Base-by-base conservation (phyloP, 2,888 invertebrate genomes). In the Eupsilia transversa region DNA sequence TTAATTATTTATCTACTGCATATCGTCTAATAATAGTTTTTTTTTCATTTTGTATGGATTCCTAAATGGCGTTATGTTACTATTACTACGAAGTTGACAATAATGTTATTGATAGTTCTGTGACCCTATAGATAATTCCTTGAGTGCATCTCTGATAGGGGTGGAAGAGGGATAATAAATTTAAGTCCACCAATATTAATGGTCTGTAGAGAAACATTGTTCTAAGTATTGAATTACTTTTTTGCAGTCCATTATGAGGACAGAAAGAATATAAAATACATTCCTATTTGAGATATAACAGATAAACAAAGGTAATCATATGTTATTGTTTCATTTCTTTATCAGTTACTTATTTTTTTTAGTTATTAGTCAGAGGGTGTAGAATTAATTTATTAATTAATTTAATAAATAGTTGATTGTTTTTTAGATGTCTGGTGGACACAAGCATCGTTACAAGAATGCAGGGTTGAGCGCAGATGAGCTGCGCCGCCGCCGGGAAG, bases 361-460 rank as follows among this genome's bases (percentile, higher is more conserved):
- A n/a, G 38, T 43, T 59, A 14, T 59, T 59, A 52, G 17, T 64
- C 35, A 27, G 27, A 61, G 17, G 17, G 23, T 54, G n/a, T 33
- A 14, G 57, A 38, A 41, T 38, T 49, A 5, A 30, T 23, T 6
- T 1, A 14, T 38, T 6, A 30, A 41, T 30, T 23, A 3, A 20
- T 57, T 43, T n/a, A 72, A 57, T 30, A 1, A 33, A 27, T 33
- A 54, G 6, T 33, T 79, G 20, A 49, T 56, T 56, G 9, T 63
- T 74, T 74, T 71, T 52, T 61, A 97, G 98, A 98, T 98, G 98
- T 98, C 98, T 90, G 97, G 97, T 84, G 98, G 97, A 89, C 98
- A 98, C 93, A 98, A 98, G 93, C 98, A 98, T 95, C 98, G 99
- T 89, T 99, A 99, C 93, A 99, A 99, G 97, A 99, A 99, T 97